Percentiles rank a stretch among this genome's conserved stretches.
These are phyloP conservation scores for Pseudococcus jackbeardsleyi DNA, from an alignment of 2,888 invertebrate species.

Conservation along the genomic window DNA sequence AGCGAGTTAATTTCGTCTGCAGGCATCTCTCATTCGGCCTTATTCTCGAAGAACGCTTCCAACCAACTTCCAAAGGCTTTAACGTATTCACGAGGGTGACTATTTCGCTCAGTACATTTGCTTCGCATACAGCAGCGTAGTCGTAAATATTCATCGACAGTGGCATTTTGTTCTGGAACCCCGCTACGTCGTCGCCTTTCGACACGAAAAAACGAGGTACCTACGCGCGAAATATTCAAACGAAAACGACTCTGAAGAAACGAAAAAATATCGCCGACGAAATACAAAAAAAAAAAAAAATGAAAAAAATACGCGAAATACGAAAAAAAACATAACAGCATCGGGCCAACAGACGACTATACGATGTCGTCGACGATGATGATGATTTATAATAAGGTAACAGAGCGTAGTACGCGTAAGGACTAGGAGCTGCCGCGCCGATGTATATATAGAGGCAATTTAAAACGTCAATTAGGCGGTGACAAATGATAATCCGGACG, in stretches of 20 bases:
- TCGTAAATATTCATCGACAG: constrained; percentile 54
- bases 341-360: too few relatives aligned
- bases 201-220: not conserved
- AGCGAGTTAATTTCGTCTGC: not conserved
- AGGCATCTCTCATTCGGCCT: not conserved
- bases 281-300: not conserved
- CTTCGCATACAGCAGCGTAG: not conserved
- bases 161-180: not conserved
- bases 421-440: not conserved
- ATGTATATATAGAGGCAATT: constrained; percentile 25
- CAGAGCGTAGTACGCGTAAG: too few relatives aligned
- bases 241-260: not conserved
- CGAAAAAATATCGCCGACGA: too few relatives aligned
- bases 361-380: too few relatives aligned
- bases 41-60: not conserved
- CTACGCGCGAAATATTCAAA: constrained; percentile 15
- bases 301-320: not conserved
- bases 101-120: not conserved
- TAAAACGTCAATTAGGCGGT: constrained; percentile 50
- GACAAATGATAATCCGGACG: constrained; percentile 50
- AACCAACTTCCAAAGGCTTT: not conserved
- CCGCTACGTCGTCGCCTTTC: not conserved
- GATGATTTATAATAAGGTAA: too few relatives aligned
- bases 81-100: not conserved
- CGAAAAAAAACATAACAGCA: not conserved